phyloP scores from a whole-genome alignment of 2,113 vertebrate genomes.

The Naja naja region DNA sequence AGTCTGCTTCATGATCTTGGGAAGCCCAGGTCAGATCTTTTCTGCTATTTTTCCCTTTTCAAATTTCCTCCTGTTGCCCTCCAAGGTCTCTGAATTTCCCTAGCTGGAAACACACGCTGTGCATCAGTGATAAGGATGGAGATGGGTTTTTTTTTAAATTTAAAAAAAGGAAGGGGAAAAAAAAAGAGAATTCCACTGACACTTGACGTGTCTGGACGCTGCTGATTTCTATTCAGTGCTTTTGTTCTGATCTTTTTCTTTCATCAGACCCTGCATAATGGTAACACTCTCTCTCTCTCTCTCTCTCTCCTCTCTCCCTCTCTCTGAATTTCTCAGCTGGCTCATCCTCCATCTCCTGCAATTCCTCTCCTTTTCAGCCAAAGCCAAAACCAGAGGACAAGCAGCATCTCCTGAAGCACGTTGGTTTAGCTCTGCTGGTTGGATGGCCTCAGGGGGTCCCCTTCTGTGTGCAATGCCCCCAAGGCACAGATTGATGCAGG shows the following conservation, averaged over 20 bases:
- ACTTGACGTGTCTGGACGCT: background rate
- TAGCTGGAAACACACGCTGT: background rate
- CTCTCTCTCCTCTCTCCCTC: no score
- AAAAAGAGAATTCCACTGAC: background rate
- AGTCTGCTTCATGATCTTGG: no score
- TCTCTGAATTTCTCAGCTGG: no score
- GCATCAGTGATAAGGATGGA: constrained; percentile 12
- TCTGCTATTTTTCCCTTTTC: background rate
- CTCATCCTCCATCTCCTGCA: background rate
- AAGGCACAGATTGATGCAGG: background rate
- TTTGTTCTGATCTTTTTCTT: background rate
- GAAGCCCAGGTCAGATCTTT: no score
- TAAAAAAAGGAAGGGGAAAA: background rate
- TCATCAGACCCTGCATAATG: background rate
- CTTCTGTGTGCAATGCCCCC: background rate
- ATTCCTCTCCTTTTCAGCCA: background rate
- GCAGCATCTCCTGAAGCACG: background rate
- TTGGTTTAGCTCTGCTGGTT: background rate
- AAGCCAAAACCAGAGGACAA: background rate
- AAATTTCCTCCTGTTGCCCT: background rate
- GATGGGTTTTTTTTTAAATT: background rate
- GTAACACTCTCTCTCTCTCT: no score
- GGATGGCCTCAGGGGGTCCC: background rate
- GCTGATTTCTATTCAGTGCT: background rate
- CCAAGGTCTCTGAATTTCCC: background rate